Evolutionary conservation across 2,888 invertebrate species (phyloP).

Genomic region (Meghimatium bilineatum): DNA sequence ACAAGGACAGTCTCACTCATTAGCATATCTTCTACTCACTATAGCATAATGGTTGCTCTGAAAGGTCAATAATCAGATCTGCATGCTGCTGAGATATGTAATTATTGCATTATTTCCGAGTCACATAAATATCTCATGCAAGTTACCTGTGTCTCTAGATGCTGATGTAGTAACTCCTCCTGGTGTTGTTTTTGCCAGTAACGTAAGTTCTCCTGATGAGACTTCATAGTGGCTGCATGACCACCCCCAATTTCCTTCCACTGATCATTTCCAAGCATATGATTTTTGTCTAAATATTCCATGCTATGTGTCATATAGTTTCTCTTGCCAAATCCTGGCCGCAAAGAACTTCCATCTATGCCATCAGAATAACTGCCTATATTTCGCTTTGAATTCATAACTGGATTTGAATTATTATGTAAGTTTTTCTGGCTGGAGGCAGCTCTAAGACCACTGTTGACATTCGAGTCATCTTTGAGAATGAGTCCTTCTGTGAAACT

Average conservation of each 20-base stretch:
- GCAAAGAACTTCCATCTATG: background rate
- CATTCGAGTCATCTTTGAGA: background rate
- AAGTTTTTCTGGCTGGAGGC: conserved; percentile 34
- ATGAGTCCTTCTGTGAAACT: conserved; percentile 39
- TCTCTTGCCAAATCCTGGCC: background rate
- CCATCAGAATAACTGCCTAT: background rate
- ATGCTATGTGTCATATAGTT: conserved; percentile 10
- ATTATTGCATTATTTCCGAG: too few relatives aligned
- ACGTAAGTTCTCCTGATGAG: conserved; percentile 57
- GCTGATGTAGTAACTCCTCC: conserved; percentile 58
- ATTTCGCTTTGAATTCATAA: background rate
- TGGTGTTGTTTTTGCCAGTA: conserved; percentile 71
- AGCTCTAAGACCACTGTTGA: background rate
- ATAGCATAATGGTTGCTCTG: too few relatives aligned
- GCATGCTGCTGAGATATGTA: too few relatives aligned
- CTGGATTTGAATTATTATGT: conserved; percentile 21
- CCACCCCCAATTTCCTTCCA: conserved; percentile 33
- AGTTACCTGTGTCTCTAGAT: conserved; percentile 58
- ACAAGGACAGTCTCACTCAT: too few relatives aligned
- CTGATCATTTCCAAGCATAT: background rate
- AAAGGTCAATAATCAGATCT: too few relatives aligned
- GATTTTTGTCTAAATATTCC: conserved; percentile 10
- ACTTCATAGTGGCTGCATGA: conserved; percentile 38
- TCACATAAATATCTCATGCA: background rate
- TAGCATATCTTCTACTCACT: too few relatives aligned